Percentiles rank a stretch among this genome's conserved stretches.
Evolutionary conservation across 2,888 invertebrate species (phyloP).

Genomic region (Parascotia fuliginaria): DNA sequence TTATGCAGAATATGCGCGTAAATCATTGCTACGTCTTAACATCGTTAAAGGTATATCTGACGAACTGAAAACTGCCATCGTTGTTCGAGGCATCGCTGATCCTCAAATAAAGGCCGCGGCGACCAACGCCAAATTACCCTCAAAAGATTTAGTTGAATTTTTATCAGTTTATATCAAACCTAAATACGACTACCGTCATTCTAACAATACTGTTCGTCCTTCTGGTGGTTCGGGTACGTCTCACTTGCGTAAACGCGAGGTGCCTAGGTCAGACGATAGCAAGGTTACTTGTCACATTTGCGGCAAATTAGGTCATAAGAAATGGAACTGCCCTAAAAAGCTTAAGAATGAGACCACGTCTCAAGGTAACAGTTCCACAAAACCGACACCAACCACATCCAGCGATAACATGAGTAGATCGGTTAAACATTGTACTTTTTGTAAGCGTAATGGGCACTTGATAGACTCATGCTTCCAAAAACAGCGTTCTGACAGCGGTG

Average conservation of each 20-base stretch:
- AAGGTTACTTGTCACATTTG: not conserved
- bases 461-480: no score
- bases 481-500: no score
- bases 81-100: not conserved
- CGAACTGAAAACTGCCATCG: not conserved
- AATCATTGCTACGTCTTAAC: not conserved
- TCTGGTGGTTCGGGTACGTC: not conserved
- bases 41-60: not conserved
- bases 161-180: not conserved
- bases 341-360: not conserved
- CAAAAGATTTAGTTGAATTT: not conserved
- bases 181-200: not conserved
- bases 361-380: not conserved
- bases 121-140: not conserved
- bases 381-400: not conserved
- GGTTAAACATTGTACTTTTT: not conserved
- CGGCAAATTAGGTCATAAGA: not conserved
- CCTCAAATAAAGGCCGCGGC: not conserved
- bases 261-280: not conserved
- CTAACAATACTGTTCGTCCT: not conserved
- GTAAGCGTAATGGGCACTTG: not conserved
- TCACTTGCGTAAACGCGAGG: not conserved
- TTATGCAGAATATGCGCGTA: conserved; percentile 2
- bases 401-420: not conserved
- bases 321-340: not conserved